A percentile compares a stretch with the other conserved stretches of the same genome.
Conservation (phyloP, 2,797 vertebrate species). For the Melanotaenia nigrans region DNA sequence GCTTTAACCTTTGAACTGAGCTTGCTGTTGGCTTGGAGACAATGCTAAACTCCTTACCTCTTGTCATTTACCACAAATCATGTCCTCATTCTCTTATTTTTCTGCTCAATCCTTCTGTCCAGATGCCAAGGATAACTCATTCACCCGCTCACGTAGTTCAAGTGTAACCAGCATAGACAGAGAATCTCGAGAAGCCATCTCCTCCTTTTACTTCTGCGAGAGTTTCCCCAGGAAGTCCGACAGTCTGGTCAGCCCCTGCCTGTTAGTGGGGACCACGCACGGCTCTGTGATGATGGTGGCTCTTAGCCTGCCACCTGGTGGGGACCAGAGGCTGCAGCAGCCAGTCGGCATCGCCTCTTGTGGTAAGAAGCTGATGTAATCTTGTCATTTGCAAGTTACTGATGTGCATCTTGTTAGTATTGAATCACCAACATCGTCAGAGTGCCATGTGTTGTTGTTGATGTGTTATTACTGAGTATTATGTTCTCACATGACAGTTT, state of each 20-base stretch:
- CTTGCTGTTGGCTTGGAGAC: slow-evolving; percentile 22
- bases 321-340: slow-evolving; percentile 92
- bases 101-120: slow-evolving; percentile 29
- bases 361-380: slow-evolving; percentile 82
- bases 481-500: not conserved
- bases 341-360: slow-evolving; percentile 91
- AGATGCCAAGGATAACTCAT: slow-evolving; percentile 95
- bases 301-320: slow-evolving; percentile 88
- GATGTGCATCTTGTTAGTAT: not conserved
- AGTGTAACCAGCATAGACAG: slow-evolving; percentile 97
- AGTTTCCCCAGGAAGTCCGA: slow-evolving; percentile 90
- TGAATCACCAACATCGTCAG: not conserved
- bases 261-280: slow-evolving; percentile 94
- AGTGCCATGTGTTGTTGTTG: not conserved
- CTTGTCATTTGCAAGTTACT: not conserved
- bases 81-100: slow-evolving; percentile 34
- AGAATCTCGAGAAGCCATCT: slow-evolving; percentile 94
- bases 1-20: slow-evolving; percentile 26
- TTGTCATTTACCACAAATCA: slow-evolving; percentile 9
- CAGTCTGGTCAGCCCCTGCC: slow-evolving; percentile 81
- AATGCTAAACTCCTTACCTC: not conserved
- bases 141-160: slow-evolving; percentile 95
- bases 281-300: slow-evolving; percentile 90
- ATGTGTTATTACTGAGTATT: not conserved
- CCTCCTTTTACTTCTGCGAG: slow-evolving; percentile 94